Conservation (phyloP, 2,113 vertebrate genomes). For the Malaclemys terrapin region DNA sequence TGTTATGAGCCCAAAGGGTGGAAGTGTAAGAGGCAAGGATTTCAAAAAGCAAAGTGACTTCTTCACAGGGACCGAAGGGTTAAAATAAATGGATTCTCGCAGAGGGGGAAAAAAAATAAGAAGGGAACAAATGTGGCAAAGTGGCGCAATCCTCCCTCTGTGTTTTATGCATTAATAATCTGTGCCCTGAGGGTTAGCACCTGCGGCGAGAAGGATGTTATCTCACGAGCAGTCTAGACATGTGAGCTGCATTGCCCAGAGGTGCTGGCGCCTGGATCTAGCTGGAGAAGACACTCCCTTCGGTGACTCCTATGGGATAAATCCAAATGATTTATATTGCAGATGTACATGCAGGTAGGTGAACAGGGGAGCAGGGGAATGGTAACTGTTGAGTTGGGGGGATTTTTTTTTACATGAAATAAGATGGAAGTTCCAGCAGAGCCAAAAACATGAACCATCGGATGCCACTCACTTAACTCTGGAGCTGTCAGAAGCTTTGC, state of each 20-base stretch:
- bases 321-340: conserved; percentile 64
- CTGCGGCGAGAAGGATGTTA: conserved; percentile 68
- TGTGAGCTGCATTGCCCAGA: conserved; percentile 59
- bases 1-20: conserved; percentile 36
- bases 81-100: conserved; percentile 66
- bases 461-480: background rate
- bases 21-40: conserved; percentile 4
- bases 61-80: conserved; percentile 39
- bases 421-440: background rate
- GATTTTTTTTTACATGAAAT: background rate
- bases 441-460: background rate
- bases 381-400: background rate
- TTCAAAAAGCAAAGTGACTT: conserved; percentile 29
- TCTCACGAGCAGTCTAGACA: conserved; percentile 70
- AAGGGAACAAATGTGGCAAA: conserved; percentile 5
- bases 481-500: background rate
- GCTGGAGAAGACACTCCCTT: conserved; percentile 40
- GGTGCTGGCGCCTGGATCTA: conserved; percentile 65
- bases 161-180: conserved; percentile 69
- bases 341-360: conserved; percentile 62
- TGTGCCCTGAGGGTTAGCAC: conserved; percentile 60
- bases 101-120: conserved; percentile 53
- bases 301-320: conserved; percentile 55
- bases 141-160: conserved; percentile 43
- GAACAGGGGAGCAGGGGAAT: conserved; percentile 22